Evolutionary conservation across 2,888 invertebrate genomes (phyloP).

Genomic region (Merodon equestris): DNA sequence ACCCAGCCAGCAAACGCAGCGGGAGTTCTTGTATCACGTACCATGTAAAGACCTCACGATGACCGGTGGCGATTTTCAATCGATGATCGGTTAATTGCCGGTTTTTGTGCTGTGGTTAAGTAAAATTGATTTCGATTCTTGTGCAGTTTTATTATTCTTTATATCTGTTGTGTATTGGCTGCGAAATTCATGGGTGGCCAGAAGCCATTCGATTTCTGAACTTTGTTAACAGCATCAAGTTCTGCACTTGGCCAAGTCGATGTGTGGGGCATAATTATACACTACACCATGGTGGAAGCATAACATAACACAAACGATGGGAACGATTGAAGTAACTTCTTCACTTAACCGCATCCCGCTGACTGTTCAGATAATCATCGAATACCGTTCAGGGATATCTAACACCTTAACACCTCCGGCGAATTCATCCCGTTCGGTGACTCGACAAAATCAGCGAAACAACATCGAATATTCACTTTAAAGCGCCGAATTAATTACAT

Average conservation of each 20-base stretch:
- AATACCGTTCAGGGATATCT: slow-evolving; percentile 1
- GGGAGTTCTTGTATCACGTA: slow-evolving; percentile 37
- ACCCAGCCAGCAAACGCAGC: slow-evolving; percentile 27
- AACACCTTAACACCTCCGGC: slow-evolving; percentile 35
- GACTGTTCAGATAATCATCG: neutral
- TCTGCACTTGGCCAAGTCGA: slow-evolving; percentile 43
- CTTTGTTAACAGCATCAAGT: slow-evolving; percentile 1
- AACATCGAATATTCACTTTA: slow-evolving; percentile 28
- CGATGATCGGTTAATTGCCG: slow-evolving; percentile 68
- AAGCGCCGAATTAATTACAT: slow-evolving; percentile 52
- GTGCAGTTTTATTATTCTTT: slow-evolving; percentile 56
- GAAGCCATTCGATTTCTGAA: slow-evolving; percentile 26
- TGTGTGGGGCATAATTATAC: slow-evolving; percentile 64
- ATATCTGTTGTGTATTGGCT: slow-evolving; percentile 41
- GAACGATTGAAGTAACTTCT: slow-evolving; percentile 24
- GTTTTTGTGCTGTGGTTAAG: slow-evolving; percentile 59
- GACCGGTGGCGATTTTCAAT: slow-evolving; percentile 68
- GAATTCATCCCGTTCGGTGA: slow-evolving; percentile 38
- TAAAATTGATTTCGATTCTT: slow-evolving; percentile 67
- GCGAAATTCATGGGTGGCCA: slow-evolving; percentile 65
- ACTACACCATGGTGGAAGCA: neutral
- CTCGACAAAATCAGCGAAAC: slow-evolving; percentile 24
- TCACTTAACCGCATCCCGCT: slow-evolving; percentile 27
- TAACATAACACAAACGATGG: too few relatives aligned
- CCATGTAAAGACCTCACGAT: slow-evolving; percentile 27